A percentile compares a stretch with the other conserved stretches of the same genome.
These are phyloP conservation scores for Oryzias curvinotus DNA, from an alignment of 2,113 vertebrate species.

Conservation along the genomic window DNA sequence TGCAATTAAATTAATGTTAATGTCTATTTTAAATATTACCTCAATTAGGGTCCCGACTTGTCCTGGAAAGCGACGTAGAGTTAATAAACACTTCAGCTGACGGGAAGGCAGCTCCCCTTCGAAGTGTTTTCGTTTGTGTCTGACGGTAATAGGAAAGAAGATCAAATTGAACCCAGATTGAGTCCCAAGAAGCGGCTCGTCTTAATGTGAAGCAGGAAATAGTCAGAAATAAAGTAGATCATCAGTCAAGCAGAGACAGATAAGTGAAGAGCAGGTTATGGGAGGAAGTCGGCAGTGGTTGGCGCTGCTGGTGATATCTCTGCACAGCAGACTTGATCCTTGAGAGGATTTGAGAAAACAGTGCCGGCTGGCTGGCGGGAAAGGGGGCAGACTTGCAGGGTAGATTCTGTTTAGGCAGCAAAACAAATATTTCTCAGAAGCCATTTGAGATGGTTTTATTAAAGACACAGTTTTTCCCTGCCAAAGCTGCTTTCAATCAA, in stretches of 20 bases:
- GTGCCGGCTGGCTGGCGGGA: slow-evolving; percentile 46
- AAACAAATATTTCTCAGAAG: slow-evolving; percentile 55
- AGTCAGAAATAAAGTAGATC: slow-evolving; percentile 34
- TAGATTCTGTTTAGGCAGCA: slow-evolving; percentile 50
- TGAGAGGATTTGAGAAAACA: slow-evolving; percentile 63
- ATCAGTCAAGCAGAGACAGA: slow-evolving; percentile 50
- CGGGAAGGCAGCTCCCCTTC: neutral
- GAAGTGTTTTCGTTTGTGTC: slow-evolving; percentile 2
- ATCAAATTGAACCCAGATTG: slow-evolving; percentile 38
- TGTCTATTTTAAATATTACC: slow-evolving; percentile 14
- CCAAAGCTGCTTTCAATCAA: slow-evolving; percentile 17
- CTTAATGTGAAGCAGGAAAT: slow-evolving; percentile 37
- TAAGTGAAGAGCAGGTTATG: slow-evolving; percentile 62
- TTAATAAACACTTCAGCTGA: slow-evolving; percentile 33
- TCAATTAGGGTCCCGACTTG: slow-evolving; percentile 53
- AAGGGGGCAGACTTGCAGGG: slow-evolving; percentile 35
- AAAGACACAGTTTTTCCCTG: slow-evolving; percentile 26
- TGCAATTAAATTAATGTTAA: slow-evolving; percentile 68
- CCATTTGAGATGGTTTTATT: slow-evolving; percentile 51
- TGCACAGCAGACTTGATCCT: slow-evolving; percentile 62
- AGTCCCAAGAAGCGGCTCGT: slow-evolving; percentile 26
- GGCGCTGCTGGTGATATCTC: slow-evolving; percentile 64
- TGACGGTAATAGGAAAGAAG: slow-evolving; percentile 8
- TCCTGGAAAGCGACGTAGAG: slow-evolving; percentile 18
- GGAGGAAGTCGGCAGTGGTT: slow-evolving; percentile 49